Evolutionary conservation across 35 echinoderm and acorn worm genomes (phyloP).

Genomic region (Patiria miniata): DNA sequence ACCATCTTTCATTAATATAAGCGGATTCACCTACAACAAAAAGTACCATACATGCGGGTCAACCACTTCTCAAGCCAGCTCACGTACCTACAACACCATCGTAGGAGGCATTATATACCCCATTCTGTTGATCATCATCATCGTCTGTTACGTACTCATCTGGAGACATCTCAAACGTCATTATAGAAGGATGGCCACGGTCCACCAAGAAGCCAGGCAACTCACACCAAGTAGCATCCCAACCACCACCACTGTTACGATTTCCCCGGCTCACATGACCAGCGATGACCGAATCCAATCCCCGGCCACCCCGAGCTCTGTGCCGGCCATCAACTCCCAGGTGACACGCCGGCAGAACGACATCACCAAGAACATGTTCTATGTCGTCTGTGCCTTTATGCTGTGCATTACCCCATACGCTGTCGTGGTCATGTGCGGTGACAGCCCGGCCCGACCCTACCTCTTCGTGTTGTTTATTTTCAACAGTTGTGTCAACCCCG

Average conservation of each 20-base stretch:
- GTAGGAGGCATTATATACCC: conserved; percentile 64
- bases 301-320: no score
- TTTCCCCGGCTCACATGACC: background rate
- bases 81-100: conserved; percentile 66
- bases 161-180: conserved; percentile 59
- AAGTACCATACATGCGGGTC: conserved; percentile 74
- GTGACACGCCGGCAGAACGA: conserved; percentile 47
- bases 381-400: conserved; percentile 75
- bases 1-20: conserved; percentile 51
- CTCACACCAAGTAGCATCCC: no score
- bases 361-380: conserved; percentile 81
- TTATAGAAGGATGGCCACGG: conserved; percentile 34
- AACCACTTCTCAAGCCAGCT: conserved; percentile 50
- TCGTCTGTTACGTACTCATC: conserved; percentile 69
- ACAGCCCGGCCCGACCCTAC: conserved; percentile 68
- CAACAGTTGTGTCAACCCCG: conserved; percentile 76
- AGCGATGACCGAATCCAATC: background rate
- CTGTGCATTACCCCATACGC: conserved; percentile 68
- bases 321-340: background rate
- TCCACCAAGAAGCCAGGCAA: background rate
- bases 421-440: conserved; percentile 51
- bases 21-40: conserved; percentile 62
- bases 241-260: background rate
- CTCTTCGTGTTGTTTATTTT: conserved; percentile 52
- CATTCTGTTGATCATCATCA: conserved; percentile 61